Percentiles rank a stretch among this genome's conserved stretches.
Evolutionary conservation across 1,140 invertebrate species (phyloP).

Genomic region (Lepeophtheirus salmonis): DNA sequence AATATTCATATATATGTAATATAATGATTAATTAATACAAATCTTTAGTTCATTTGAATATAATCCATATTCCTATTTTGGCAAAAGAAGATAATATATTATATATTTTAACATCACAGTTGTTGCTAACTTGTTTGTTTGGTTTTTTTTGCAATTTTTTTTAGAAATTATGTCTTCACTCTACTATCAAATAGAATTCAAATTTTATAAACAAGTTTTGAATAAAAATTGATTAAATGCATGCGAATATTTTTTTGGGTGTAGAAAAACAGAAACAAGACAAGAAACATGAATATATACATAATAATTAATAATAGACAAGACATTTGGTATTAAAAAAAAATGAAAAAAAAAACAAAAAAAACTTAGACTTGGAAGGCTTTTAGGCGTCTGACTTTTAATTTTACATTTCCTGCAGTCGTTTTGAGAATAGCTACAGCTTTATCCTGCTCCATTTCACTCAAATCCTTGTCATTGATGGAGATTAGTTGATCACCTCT

Average conservation of each 20-base stretch:
- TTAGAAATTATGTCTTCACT: neutral
- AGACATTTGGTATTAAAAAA: no score
- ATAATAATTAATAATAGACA: no score
- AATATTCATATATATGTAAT: neutral
- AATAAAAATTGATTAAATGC: neutral
- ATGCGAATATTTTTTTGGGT: neutral
- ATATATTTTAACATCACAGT: neutral
- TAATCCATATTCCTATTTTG: neutral
- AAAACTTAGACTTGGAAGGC: neutral
- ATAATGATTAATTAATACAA: neutral
- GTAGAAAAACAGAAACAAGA: neutral
- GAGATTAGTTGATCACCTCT: slow-evolving; percentile 80
- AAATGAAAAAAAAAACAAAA: neutral
- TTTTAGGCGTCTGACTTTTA: slow-evolving; percentile 65
- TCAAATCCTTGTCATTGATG: slow-evolving; percentile 71
- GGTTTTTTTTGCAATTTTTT: neutral
- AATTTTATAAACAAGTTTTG: neutral
- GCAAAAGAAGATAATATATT: neutral
- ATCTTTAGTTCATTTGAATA: neutral
- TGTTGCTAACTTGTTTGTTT: neutral
- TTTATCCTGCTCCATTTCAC: slow-evolving; percentile 57
- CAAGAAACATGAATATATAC: no score
- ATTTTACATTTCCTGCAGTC: slow-evolving; percentile 47
- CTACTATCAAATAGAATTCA: neutral
- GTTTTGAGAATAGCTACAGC: slow-evolving; percentile 71